phyloP scores from a whole-genome alignment of 2,888 invertebrate species.

The Taphrorychus bicolor region DNA sequence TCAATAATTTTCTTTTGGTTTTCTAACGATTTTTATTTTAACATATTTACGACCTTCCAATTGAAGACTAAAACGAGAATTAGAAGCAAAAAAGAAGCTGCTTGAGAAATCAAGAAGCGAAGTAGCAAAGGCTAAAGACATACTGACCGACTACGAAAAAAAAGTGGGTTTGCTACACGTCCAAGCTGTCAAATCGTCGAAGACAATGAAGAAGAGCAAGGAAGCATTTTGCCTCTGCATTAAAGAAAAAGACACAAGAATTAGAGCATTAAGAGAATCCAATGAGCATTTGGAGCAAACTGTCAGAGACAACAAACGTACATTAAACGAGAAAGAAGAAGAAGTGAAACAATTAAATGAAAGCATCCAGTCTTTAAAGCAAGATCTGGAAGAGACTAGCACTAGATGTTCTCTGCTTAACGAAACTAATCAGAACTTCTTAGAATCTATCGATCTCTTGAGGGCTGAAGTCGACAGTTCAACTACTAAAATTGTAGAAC shows the following conservation, averaged over 20 bases:
- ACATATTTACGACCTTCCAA: neutral
- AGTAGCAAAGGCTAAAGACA: conserved; percentile 45
- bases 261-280: conserved; percentile 41
- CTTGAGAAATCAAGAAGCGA: conserved; percentile 40
- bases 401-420: conserved; percentile 35
- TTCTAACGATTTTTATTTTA: too few relatives aligned
- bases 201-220: conserved; percentile 46
- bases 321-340: conserved; percentile 33
- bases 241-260: conserved; percentile 44
- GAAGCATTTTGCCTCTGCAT: conserved; percentile 46
- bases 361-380: conserved; percentile 38
- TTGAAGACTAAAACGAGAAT: conserved; percentile 39
- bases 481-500: conserved; percentile 31
- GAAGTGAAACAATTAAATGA: conserved; percentile 38
- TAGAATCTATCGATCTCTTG: conserved; percentile 42
- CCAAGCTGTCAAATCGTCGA: conserved; percentile 47
- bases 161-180: conserved; percentile 45
- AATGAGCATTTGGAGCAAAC: conserved; percentile 40
- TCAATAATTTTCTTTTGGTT: too few relatives aligned
- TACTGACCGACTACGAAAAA: conserved; percentile 46
- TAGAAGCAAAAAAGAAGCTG: conserved; percentile 42
- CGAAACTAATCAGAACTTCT: conserved; percentile 42
- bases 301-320: conserved; percentile 20
- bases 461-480: conserved; percentile 41
- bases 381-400: conserved; percentile 34